These are phyloP conservation scores for Pygoscelis adeliae DNA, from an alignment of 2,113 vertebrate genomes.

Conservation along the genomic window DNA sequence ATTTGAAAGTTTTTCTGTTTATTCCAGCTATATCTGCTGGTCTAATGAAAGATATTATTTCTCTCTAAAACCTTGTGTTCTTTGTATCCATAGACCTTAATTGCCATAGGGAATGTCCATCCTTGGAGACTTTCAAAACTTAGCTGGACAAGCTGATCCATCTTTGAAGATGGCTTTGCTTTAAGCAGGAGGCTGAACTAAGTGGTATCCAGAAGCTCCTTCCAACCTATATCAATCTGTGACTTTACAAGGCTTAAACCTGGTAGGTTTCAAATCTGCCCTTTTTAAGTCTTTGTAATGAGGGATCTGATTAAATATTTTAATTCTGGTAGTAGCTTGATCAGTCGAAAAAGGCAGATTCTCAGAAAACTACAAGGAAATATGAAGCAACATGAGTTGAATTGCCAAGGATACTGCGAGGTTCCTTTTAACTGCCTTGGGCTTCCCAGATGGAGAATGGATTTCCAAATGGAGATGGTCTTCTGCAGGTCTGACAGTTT, in stretches of 20 bases:
- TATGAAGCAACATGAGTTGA: not conserved
- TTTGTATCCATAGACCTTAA: not conserved
- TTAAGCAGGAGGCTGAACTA: not conserved
- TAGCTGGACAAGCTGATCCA: not conserved
- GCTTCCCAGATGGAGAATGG: not conserved
- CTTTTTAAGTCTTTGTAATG: not conserved
- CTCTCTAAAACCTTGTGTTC: not conserved
- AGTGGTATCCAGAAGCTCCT: not conserved
- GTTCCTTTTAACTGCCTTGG: not conserved
- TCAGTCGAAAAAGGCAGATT: not conserved
- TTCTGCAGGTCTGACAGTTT: not conserved
- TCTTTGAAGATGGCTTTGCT: not conserved
- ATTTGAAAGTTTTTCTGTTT: not conserved
- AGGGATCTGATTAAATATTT: not conserved
- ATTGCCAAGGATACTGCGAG: not conserved
- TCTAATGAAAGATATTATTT: not conserved
- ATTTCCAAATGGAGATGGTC: not conserved
- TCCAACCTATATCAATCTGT: not conserved
- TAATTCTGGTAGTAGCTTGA: not conserved
- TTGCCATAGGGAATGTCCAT: not conserved
- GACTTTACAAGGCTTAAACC: not conserved
- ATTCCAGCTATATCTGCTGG: not conserved
- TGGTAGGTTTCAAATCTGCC: not conserved
- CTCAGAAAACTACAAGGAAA: not conserved
- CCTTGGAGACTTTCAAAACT: not conserved